Base-by-base conservation (phyloP, 2,888 invertebrate species). In the Cremastobaeus sp. region DNA sequence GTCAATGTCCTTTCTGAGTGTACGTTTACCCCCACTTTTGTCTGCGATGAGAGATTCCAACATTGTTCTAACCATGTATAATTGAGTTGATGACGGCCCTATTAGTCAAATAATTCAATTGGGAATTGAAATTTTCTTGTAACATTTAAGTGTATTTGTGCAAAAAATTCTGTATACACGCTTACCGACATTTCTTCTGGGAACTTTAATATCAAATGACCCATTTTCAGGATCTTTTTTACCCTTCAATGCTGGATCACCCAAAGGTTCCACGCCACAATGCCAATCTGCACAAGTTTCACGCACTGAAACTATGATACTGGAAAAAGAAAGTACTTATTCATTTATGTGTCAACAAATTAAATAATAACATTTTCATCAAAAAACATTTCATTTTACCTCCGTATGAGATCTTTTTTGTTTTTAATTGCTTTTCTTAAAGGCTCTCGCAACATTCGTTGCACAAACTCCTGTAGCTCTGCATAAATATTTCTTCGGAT, bases 51-150 rank as follows among this genome's bases (percentile, higher is more conserved):
- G 89, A 0, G 98, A 98, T 87, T 99, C 99, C 64, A 99, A 89
- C 94, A 99, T 99, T 0, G 99, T 99, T 4, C 99, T 92, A 2
- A 99, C 98, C 98, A 99, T 98, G 89, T 99, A 99, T 6, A 99
- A 90, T 89, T 99, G 95, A 0, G 96, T 96, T 0, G 96, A 95
- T 0, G 96, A 96, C 0, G 96, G 96, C 3, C 95, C 94, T 93
- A 83, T 5, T 25, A 25, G 8, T 25, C 8, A 5, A n/a, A 25
- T 25, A 25, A 25, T 25, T 25, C 8, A 25, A 8, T 8, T 25
- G 25, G 25, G 4, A 25, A 25, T 25, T 25, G 4, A 5, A 5
- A 8, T 25, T 25, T 25, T 25, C 8, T n/a, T n/a, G n/a, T n/a
- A n/a, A n/a, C n/a, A n/a, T n/a, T n/a, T n/a, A n/a, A n/a, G n/a